A percentile compares a stretch with the other conserved stretches of the same genome.
These are phyloP conservation scores for Albula glossodonta DNA, from an alignment of 2,113 vertebrate genomes.

Conservation along the genomic window DNA sequence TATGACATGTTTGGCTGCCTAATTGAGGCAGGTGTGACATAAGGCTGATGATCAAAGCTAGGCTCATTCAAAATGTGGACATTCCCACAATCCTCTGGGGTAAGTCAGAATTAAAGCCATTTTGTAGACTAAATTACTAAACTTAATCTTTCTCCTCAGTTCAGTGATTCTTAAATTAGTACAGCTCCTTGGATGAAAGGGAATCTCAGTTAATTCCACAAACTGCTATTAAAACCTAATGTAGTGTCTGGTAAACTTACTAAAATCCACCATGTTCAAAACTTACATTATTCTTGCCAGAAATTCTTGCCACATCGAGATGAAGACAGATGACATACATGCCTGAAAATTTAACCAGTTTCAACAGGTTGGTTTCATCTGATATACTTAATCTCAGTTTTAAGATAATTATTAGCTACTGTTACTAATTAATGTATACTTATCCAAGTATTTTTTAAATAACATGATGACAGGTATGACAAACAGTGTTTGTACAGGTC, in stretches of 20 bases:
- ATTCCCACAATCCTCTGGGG: not conserved
- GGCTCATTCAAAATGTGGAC: not conserved
- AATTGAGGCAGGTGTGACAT: not conserved
- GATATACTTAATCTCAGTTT: not conserved
- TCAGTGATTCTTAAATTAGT: conserved; percentile 29
- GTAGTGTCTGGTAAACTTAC: too few species aligned
- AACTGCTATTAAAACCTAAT: not conserved
- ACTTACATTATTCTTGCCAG: not conserved
- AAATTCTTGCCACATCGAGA: not conserved
- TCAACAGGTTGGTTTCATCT: not conserved
- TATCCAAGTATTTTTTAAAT: not conserved
- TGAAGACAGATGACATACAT: not conserved
- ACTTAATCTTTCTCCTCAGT: not conserved
- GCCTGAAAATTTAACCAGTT: not conserved
- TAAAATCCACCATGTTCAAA: conserved; percentile 5
- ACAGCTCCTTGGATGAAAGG: conserved; percentile 8
- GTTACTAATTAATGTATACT: not conserved
- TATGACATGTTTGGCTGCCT: not conserved
- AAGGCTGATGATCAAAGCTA: not conserved
- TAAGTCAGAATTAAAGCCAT: not conserved
- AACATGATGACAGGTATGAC: not conserved
- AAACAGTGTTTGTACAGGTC: not conserved
- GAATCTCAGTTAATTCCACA: not conserved
- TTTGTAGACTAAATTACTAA: not conserved
- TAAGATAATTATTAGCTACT: not conserved